Conservation (phyloP, 2,888 invertebrate genomes). For the Nephrocerus scutellatus region DNA sequence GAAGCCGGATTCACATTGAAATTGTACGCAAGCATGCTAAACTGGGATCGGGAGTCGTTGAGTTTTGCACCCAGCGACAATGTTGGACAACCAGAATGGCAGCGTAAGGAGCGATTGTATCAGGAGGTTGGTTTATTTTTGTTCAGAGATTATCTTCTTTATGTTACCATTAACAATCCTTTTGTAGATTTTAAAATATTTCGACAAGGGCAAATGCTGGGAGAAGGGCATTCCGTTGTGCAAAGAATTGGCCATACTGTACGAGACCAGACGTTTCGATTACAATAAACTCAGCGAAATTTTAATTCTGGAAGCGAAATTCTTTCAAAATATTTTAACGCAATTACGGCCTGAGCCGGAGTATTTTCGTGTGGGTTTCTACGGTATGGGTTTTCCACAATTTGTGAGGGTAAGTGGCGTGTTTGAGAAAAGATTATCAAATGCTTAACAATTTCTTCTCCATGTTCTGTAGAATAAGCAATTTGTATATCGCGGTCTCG, state of each 20-base stretch:
- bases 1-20: constrained; percentile 93
- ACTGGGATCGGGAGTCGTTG: constrained; percentile 65
- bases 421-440: background rate
- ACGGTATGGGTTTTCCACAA: constrained; percentile 86
- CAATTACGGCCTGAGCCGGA: constrained; percentile 86
- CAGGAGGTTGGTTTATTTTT: constrained; percentile 53
- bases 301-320: constrained; percentile 77
- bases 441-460: background rate
- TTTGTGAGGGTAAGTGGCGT: constrained; percentile 73
- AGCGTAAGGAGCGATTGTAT: constrained; percentile 82
- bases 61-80: constrained; percentile 59
- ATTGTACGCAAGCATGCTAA: constrained; percentile 84
- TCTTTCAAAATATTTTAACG: constrained; percentile 84
- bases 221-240: constrained; percentile 90
- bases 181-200: constrained; percentile 73
- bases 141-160: no score
- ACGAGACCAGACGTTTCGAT: constrained; percentile 80
- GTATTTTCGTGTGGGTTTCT: constrained; percentile 93
- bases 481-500: constrained; percentile 90
- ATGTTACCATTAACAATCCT: no score
- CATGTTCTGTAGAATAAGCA: constrained; percentile 68
- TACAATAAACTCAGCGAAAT: constrained; percentile 81
- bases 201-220: constrained; percentile 95
- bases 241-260: constrained; percentile 79
- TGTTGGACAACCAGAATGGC: constrained; percentile 76